These are phyloP conservation scores for Galagoides demidoff DNA, from an alignment of 2,797 vertebrate genomes.

Conservation along the genomic window DNA sequence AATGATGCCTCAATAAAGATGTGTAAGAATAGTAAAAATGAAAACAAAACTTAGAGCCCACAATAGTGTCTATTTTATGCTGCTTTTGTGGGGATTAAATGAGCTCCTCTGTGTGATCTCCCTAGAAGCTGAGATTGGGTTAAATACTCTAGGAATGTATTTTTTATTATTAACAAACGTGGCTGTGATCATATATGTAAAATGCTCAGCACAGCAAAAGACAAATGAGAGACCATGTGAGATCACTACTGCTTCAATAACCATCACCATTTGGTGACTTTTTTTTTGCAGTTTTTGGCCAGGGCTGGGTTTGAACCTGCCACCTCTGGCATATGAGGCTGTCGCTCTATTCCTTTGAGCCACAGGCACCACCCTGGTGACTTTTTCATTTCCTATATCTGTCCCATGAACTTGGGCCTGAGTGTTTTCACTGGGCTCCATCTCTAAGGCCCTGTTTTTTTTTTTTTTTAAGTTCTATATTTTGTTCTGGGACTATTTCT, in stretches of 20 bases:
- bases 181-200: not conserved
- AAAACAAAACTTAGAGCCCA: not conserved
- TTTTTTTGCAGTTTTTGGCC: no score
- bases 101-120: not conserved
- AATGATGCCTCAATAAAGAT: not conserved
- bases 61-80: not conserved
- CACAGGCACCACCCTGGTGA: not conserved
- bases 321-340: no score
- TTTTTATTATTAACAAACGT: not conserved
- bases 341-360: no score
- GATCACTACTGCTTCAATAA: not conserved
- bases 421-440: not conserved
- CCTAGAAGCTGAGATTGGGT: not conserved
- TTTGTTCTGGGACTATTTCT: not conserved
- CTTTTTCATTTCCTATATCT: not conserved
- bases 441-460: not conserved
- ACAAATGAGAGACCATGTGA: fast-evolving
- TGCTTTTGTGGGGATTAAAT: not conserved
- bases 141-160: not conserved
- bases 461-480: not conserved
- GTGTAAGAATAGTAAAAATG: not conserved
- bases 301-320: no score
- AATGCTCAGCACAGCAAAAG: not conserved
- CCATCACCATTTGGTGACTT: fast-evolving
- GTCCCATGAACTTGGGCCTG: fast-evolving